Conservation (phyloP, 2,888 invertebrate species). For the Agrochola lychnidis region DNA sequence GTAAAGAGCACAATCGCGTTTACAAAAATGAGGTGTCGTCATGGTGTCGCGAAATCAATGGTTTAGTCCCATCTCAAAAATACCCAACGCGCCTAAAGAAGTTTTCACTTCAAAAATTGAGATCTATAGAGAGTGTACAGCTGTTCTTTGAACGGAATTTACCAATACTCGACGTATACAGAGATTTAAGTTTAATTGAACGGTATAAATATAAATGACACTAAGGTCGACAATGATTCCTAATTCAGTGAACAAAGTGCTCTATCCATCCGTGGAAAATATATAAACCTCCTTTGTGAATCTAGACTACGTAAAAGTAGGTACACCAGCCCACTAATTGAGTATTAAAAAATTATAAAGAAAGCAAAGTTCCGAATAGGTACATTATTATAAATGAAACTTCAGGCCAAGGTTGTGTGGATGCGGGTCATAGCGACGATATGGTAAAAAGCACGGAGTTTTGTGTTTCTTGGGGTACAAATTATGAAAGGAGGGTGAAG, state of each 20-base stretch:
- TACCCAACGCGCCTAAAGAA: no score
- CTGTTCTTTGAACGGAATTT: not conserved
- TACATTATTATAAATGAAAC: constrained; percentile 16
- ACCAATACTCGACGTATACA: not conserved
- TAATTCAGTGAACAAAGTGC: not conserved
- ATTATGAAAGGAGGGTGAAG: not conserved
- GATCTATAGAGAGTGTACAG: not conserved
- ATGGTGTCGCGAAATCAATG: no score
- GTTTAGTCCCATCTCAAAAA: no score
- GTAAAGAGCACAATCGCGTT: no score
- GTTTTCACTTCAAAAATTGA: no score
- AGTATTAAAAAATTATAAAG: constrained; percentile 13
- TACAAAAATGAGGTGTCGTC: no score
- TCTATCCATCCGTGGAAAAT: not conserved
- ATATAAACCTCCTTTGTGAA: not conserved
- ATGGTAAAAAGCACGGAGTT: constrained; percentile 9
- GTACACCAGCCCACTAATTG: not conserved
- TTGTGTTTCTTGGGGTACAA: constrained; percentile 14
- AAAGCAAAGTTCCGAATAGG: not conserved
- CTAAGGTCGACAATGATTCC: not conserved
- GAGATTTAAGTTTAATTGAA: not conserved
- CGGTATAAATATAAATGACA: not conserved
- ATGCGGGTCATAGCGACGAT: constrained; percentile 47
- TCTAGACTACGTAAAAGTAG: not conserved
- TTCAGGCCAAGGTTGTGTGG: constrained; percentile 52